Percentiles rank a stretch among this genome's conserved stretches.
These are phyloP conservation scores for Magallana gigas DNA, from an alignment of 1,140 invertebrate species.

Conservation along the genomic window DNA sequence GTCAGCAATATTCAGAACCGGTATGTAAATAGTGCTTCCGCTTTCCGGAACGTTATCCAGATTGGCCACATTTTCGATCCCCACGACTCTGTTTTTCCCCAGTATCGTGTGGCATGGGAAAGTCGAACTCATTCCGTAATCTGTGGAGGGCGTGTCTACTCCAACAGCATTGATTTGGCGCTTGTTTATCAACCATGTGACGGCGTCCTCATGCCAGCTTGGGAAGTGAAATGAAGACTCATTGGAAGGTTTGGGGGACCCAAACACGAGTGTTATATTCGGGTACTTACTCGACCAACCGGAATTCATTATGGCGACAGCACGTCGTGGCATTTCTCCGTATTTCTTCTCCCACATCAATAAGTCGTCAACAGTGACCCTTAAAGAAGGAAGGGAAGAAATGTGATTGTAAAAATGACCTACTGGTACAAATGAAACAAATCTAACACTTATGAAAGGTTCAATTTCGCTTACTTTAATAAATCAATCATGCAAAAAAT, in stretches of 20 bases:
- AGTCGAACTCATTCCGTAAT: conserved; percentile 76
- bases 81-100: conserved; percentile 38
- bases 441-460: too few relatives aligned
- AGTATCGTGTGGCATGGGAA: conserved; percentile 46
- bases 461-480: too few relatives aligned
- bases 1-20: conserved; percentile 51
- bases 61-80: conserved; percentile 60
- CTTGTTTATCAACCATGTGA: conserved; percentile 82
- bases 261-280: conserved; percentile 46
- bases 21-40: conserved; percentile 52
- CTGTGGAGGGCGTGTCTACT: conserved; percentile 84
- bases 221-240: too few relatives aligned
- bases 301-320: conserved; percentile 77
- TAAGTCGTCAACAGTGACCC: background rate
- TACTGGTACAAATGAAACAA: too few relatives aligned
- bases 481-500: too few relatives aligned
- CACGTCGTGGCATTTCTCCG: conserved; percentile 62
- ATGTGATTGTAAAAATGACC: conserved; percentile 41
- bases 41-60: conserved; percentile 51
- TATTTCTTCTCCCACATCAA: conserved; percentile 54
- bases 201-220: conserved; percentile 82
- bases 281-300: conserved; percentile 80
- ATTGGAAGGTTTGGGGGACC: background rate
- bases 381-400: background rate
- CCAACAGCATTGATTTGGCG: conserved; percentile 82